Base-by-base conservation (phyloP, 64 coral and sea anemone genomes). In the Pocillopora damicornis region DNA sequence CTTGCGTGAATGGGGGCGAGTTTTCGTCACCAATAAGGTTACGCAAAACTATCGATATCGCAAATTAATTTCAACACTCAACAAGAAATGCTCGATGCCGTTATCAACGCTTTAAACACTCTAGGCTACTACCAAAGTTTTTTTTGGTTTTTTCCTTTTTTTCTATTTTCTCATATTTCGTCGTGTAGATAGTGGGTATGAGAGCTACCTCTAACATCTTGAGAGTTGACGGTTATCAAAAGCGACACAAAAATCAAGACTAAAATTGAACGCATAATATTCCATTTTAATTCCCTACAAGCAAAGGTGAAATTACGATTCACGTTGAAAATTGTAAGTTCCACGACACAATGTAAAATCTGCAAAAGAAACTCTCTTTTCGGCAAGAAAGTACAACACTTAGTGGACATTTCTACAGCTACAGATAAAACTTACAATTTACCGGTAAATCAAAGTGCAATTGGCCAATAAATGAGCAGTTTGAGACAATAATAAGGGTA, bases 261-360 rank as follows among this genome's bases (percentile, higher is more conserved):
- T 13, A 59, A 36, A 13, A 60, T 17, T 77, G 30, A 68, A 75
- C 75, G 36, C 60, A 91, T 59, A 75, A 79, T 91, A 91, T 86
- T 74, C 82, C 82, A 79, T 79, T 91, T 91, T 91, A 91, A 91
- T 91, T 77, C 77, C 66, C 75, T 63, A 77, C 9, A 63, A 71
- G 76, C 63, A 75, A 72, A 75, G 77, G 16, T 45, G 26, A 45
- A 58, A 86, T 91, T 66, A 76, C 26, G 56, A 35, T 77, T 75
- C 11, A 16, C 42, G 14, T 63, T 58, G 20, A 66, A 63, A 58
- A 77, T 63, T 26, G 26, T 25, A 78, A 42, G 9, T 91, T 86
- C 38, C 45, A 76, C 66, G 15, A 18, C n/a, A 72, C 64, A 85
- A 17, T 73, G 81, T 22, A 23, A 58, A 65, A 73, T 85, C 63